Conservation (phyloP, 2,888 invertebrate species). For the Petrophora chlorosata region DNA sequence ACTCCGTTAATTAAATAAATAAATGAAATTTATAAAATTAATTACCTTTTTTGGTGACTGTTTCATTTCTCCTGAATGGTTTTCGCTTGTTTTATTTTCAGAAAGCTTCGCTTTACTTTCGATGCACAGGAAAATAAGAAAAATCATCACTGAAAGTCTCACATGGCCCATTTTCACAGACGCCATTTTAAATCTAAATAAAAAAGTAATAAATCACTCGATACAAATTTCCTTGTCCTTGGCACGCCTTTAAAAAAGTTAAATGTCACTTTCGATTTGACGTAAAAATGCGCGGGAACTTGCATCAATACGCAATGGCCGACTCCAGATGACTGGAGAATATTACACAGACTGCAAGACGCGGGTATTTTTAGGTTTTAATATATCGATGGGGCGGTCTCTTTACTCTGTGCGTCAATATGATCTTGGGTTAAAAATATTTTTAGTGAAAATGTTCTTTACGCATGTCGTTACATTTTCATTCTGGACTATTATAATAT, state of each 20-base stretch:
- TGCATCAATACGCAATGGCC: slow-evolving; percentile 41
- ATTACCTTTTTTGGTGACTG: slow-evolving; percentile 46
- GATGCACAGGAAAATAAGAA: slow-evolving; percentile 49
- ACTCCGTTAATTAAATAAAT: background rate
- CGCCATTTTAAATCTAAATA: slow-evolving; percentile 40
- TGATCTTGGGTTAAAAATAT: slow-evolving; percentile 29
- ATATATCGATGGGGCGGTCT: slow-evolving; percentile 55
- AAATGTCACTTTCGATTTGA: slow-evolving; percentile 33
- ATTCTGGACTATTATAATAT: slow-evolving; percentile 29
- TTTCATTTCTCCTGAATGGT: slow-evolving; percentile 48
- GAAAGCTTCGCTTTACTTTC: slow-evolving; percentile 48
- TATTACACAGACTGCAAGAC: slow-evolving; percentile 57
- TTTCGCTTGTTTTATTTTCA: slow-evolving; percentile 48
- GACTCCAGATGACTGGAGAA: slow-evolving; percentile 62
- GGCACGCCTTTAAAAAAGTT: slow-evolving; percentile 13
- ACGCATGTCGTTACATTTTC: slow-evolving; percentile 19
- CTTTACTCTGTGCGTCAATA: slow-evolving; percentile 30
- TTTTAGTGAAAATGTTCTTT: slow-evolving; percentile 22
- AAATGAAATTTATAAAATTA: background rate
- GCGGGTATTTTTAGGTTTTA: slow-evolving; percentile 53
- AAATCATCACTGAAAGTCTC: slow-evolving; percentile 47
- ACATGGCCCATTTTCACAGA: slow-evolving; percentile 24
- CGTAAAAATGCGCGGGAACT: slow-evolving; percentile 46
- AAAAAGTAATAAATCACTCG: slow-evolving; percentile 14
- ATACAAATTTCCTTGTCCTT: background rate